Conservation (phyloP, 2,888 invertebrate genomes). For the Octodonta nipae region DNA sequence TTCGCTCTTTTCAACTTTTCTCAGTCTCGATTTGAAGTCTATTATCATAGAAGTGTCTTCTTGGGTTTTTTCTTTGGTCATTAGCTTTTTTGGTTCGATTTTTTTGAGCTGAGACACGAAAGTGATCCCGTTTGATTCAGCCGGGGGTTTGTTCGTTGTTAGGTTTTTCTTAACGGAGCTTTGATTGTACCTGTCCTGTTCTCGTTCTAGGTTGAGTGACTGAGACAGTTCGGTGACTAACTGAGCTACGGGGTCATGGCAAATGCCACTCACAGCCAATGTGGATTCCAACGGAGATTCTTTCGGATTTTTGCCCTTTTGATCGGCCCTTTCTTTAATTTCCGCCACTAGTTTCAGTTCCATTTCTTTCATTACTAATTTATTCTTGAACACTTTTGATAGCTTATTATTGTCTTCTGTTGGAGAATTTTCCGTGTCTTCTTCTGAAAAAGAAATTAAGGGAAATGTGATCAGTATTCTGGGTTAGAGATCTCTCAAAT, state of each 20-base stretch:
- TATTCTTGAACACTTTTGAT: slow-evolving; percentile 37
- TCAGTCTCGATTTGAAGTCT: slow-evolving; percentile 69
- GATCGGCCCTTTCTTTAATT: slow-evolving; percentile 65
- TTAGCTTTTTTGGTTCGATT: slow-evolving; percentile 54
- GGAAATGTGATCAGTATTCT: too few relatives aligned
- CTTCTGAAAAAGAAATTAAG: too few relatives aligned
- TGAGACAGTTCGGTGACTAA: slow-evolving; percentile 75
- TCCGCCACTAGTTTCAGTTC: slow-evolving; percentile 70
- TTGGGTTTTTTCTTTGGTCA: slow-evolving; percentile 40
- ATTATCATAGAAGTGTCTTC: slow-evolving; percentile 53
- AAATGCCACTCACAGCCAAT: slow-evolving; percentile 40
- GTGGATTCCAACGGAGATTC: slow-evolving; percentile 38
- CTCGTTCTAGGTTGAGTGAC: slow-evolving; percentile 46
- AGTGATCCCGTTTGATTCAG: slow-evolving; percentile 32
- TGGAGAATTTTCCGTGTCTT: too few relatives aligned
- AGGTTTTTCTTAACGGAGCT: too few relatives aligned
- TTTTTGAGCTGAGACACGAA: slow-evolving; percentile 61
- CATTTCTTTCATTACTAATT: slow-evolving; percentile 65
- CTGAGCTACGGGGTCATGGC: slow-evolving; percentile 63
- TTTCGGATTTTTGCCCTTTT: slow-evolving; percentile 44
- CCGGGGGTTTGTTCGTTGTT: slow-evolving; percentile 17
- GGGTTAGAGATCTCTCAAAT: too few relatives aligned
- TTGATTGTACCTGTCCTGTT: slow-evolving; percentile 22
- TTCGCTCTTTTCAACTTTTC: slow-evolving; percentile 57
- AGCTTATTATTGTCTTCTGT: slow-evolving; percentile 29